phyloP scores from a whole-genome alignment of 2,888 invertebrate species.

The Oligia latruncula region DNA sequence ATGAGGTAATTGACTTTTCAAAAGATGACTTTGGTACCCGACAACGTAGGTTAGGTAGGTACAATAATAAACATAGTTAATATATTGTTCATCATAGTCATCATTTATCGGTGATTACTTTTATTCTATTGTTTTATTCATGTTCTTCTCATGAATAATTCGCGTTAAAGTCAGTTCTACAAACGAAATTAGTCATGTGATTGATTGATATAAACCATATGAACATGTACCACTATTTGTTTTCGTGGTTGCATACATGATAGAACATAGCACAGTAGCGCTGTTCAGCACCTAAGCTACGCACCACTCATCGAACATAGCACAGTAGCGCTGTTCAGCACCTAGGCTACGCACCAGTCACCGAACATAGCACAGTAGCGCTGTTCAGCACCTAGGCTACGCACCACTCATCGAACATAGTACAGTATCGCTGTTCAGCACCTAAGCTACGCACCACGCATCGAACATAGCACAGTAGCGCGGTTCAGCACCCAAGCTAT shows the following conservation, averaged over 20 bases:
- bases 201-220: not conserved
- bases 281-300: not conserved
- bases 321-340: no score
- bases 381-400: not conserved
- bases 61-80: not conserved
- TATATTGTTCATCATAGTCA: no score
- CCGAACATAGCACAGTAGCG: no score
- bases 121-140: not conserved
- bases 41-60: no score
- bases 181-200: not conserved
- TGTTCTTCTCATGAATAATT: not conserved
- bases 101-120: not conserved
- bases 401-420: no score
- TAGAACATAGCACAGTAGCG: not conserved
- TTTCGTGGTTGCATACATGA: not conserved
- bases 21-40: not conserved
- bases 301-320: no score
- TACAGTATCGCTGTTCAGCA: no score
- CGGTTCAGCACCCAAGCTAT: not conserved
- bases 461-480: no score
- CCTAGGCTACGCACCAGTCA: not conserved
- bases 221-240: not conserved
- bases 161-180: not conserved
- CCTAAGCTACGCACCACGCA: not conserved
- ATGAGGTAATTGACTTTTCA: conserved; percentile 8